Conservation (phyloP, 1,140 invertebrate species). For the Eubasilissa regina region DNA sequence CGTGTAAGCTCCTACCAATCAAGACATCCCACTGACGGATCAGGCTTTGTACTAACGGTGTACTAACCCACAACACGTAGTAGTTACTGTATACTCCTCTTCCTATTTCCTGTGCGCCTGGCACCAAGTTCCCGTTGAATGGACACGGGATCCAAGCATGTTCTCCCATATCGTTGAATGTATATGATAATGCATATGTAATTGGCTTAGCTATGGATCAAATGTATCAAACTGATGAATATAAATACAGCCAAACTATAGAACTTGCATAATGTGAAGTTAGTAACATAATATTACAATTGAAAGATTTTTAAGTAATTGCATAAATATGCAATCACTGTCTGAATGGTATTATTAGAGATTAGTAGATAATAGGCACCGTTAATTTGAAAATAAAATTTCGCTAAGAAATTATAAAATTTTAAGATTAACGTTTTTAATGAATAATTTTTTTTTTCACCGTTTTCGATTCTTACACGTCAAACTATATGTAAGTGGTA, state of each 20-base stretch:
- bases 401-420: too few relatives aligned
- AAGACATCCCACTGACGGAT: not conserved
- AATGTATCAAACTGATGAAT: slow-evolving; percentile 18
- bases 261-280: too few relatives aligned
- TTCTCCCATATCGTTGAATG: slow-evolving; percentile 27
- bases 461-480: too few relatives aligned
- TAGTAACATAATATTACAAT: too few relatives aligned
- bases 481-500: too few relatives aligned
- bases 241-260: not conserved
- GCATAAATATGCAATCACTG: too few relatives aligned
- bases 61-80: not conserved
- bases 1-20: slow-evolving; percentile 1
- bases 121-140: not conserved
- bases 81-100: slow-evolving; percentile 5
- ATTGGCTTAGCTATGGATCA: slow-evolving; percentile 14
- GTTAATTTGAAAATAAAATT: too few relatives aligned
- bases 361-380: too few relatives aligned
- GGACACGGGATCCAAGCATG: not conserved
- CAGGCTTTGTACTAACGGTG: not conserved
- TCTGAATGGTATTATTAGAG: too few relatives aligned
- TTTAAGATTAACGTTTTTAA: too few relatives aligned
- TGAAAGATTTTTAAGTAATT: too few relatives aligned
- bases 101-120: not conserved
- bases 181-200: slow-evolving; percentile 16
- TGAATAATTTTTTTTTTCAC: too few relatives aligned